Conservation (phyloP, 2,113 vertebrate species). For the Lampris megalopsis region DNA sequence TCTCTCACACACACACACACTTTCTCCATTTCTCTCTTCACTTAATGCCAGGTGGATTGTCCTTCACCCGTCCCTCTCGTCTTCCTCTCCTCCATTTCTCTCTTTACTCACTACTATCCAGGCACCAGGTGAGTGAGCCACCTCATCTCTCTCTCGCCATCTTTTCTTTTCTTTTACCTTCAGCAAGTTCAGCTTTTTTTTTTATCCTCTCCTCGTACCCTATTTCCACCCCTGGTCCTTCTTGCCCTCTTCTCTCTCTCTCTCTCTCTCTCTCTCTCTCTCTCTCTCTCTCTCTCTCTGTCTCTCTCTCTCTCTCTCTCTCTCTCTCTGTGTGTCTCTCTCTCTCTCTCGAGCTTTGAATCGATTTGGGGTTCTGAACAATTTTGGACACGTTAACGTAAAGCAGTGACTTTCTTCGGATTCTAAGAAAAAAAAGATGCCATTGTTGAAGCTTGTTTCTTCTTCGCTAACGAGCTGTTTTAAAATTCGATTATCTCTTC, state of each 20-base stretch:
- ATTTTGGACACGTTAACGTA: no score
- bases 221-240: conserved; percentile 15
- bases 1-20: conserved; percentile 45
- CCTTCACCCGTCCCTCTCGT: conserved; percentile 31
- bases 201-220: background rate
- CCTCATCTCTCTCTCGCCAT: background rate
- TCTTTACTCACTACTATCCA: conserved; percentile 15
- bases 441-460: no score
- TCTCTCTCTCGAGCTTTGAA: no score
- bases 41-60: conserved; percentile 70
- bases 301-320: no score
- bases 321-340: no score
- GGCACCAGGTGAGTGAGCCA: conserved; percentile 41
- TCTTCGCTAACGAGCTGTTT: no score
- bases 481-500: conserved; percentile 26
- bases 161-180: conserved; percentile 7
- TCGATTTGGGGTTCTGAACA: no score
- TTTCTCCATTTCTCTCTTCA: conserved; percentile 18
- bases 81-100: background rate
- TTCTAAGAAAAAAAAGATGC: no score
- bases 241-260: conserved; percentile 30
- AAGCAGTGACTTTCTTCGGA: no score
- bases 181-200: conserved; percentile 2
- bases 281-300: background rate
- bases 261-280: conserved; percentile 49